Evolutionary conservation across 2,797 vertebrate genomes (phyloP).

Genomic region (Chiloscyllium punctatum): DNA sequence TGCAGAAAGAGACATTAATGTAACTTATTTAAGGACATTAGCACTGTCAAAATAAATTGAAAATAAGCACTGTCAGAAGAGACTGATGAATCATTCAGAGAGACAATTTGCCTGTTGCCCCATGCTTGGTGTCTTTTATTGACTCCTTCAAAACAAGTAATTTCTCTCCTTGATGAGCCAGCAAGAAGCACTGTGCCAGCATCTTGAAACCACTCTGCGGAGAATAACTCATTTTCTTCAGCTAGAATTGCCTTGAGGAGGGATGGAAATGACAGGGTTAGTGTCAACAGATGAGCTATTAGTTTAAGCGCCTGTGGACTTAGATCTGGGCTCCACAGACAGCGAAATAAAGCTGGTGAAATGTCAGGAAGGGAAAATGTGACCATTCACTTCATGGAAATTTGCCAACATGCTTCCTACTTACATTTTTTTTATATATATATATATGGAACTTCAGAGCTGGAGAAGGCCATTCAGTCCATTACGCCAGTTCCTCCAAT

Average conservation of each 20-base stretch:
- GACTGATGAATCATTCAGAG: slow-evolving; percentile 52
- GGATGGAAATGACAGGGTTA: background rate
- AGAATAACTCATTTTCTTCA: background rate
- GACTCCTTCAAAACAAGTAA: background rate
- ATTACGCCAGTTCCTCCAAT: too few species aligned
- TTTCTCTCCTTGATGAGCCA: background rate
- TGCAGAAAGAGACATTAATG: background rate
- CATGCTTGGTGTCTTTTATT: background rate
- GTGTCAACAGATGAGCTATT: background rate
- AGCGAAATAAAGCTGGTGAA: background rate
- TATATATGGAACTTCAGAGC: too few species aligned
- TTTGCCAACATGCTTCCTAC: background rate
- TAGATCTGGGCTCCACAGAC: background rate
- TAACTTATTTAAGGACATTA: slow-evolving; percentile 38
- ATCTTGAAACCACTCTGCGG: background rate
- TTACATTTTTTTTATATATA: background rate
- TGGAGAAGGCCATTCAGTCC: too few species aligned
- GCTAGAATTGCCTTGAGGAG: background rate
- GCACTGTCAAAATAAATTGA: slow-evolving; percentile 47
- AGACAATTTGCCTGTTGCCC: slow-evolving; percentile 51
- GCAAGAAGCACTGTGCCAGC: background rate
- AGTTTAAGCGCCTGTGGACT: background rate
- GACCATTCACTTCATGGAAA: background rate
- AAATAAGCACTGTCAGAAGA: slow-evolving; percentile 49
- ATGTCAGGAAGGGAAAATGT: background rate